Percentiles rank a stretch among this genome's conserved stretches.
Conservation (phyloP, 1,140 invertebrate genomes). For the Dreissena polymorpha region DNA sequence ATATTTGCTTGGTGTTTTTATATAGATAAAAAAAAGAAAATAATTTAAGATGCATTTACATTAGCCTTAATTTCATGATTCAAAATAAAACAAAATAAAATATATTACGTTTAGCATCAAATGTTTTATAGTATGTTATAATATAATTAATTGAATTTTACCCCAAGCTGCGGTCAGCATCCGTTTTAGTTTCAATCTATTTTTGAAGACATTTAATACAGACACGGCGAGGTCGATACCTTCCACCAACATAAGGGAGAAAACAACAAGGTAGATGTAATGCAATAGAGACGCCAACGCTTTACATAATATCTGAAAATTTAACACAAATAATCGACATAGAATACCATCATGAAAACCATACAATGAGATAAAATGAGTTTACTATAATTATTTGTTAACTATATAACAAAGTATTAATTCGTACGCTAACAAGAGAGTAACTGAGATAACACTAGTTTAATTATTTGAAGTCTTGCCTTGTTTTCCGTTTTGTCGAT, state of each 20-base stretch:
- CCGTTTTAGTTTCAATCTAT: constrained; percentile 49
- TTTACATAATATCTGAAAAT: constrained; percentile 58
- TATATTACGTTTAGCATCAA: too few species aligned
- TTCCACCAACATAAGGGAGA: constrained; percentile 64
- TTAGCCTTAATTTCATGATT: too few species aligned
- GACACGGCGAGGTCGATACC: constrained; percentile 61
- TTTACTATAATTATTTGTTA: background rate
- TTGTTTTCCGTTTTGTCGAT: constrained; percentile 38
- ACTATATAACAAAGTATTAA: background rate
- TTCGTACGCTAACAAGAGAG: background rate
- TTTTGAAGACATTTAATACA: constrained; percentile 59
- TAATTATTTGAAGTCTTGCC: constrained; percentile 34
- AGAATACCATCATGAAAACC: background rate
- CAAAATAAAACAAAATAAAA: too few species aligned
- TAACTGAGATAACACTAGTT: constrained; percentile 36
- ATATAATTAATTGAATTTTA: constrained; percentile 38
- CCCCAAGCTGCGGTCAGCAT: constrained; percentile 58
- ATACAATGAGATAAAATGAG: background rate
- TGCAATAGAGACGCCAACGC: constrained; percentile 60
- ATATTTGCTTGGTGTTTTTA: too few species aligned
- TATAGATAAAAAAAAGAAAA: too few species aligned
- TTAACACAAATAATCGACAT: background rate
- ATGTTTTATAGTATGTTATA: background rate
- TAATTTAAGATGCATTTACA: too few species aligned
- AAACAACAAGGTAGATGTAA: constrained; percentile 64